Percentiles rank a stretch among this genome's conserved stretches.
phyloP scores from a whole-genome alignment of 2,888 invertebrate species.

The Brachyptera putata region DNA sequence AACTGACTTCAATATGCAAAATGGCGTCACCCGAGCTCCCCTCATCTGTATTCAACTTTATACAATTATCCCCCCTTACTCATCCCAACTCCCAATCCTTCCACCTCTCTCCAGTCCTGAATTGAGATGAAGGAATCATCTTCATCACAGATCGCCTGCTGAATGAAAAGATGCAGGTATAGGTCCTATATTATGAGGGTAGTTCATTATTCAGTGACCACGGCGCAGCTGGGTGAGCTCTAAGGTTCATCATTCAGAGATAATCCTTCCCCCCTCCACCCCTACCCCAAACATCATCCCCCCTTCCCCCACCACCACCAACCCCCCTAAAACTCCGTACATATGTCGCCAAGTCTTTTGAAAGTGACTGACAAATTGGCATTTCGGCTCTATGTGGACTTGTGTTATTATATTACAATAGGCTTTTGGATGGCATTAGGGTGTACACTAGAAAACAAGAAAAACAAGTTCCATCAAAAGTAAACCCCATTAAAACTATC shows the following conservation, averaged over 20 bases:
- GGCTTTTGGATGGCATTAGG: too few relatives aligned
- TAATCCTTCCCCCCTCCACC: conserved; percentile 22
- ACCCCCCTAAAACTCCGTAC: too few relatives aligned
- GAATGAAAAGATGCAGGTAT: conserved; percentile 24
- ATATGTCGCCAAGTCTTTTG: conserved; percentile 31
- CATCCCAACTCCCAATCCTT: not conserved
- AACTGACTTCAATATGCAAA: too few relatives aligned
- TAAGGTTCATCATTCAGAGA: conserved; percentile 19
- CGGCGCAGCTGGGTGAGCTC: conserved; percentile 28
- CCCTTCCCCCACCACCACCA: too few relatives aligned
- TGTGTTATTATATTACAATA: conserved; percentile 29
- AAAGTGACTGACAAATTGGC: conserved; percentile 34
- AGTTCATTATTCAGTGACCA: conserved; percentile 29
- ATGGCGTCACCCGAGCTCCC: not conserved
- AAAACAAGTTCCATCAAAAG: conserved; percentile 13
- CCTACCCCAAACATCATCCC: too few relatives aligned
- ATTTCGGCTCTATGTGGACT: conserved; percentile 29
- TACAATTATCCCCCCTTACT: not conserved
- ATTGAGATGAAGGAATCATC: conserved; percentile 23
- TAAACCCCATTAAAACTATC: not conserved
- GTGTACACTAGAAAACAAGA: too few relatives aligned
- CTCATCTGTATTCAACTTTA: not conserved
- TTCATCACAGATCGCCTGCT: too few relatives aligned
- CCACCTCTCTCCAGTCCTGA: too few relatives aligned
- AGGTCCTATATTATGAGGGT: too few relatives aligned